phyloP scores from a whole-genome alignment of 2,888 invertebrate species.

The Rugalucina vietnamica region DNA sequence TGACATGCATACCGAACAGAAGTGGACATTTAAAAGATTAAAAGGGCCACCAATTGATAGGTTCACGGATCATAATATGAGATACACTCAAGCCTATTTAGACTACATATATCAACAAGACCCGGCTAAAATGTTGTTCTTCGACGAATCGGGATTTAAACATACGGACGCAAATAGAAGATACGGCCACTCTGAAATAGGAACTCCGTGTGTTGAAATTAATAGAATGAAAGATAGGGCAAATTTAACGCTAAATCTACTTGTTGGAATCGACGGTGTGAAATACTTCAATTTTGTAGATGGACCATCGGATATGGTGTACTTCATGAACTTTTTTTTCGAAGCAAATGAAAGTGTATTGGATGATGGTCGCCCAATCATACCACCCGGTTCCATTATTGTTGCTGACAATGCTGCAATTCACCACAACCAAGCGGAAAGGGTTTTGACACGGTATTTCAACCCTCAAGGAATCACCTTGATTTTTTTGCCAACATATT shows the following conservation, averaged over 20 bases:
- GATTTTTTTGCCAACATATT: background rate
- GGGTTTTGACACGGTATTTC: background rate
- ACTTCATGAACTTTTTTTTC: background rate
- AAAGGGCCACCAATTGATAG: too few species aligned
- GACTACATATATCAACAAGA: too few species aligned
- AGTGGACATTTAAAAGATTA: too few species aligned
- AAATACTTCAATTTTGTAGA: slow-evolving; percentile 2
- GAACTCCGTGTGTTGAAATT: too few species aligned
- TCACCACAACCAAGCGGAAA: slow-evolving; percentile 15
- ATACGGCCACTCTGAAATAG: too few species aligned
- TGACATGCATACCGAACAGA: too few species aligned
- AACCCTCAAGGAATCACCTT: background rate
- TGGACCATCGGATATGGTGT: slow-evolving; percentile 5
- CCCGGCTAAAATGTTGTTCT: too few species aligned
- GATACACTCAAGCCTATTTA: too few species aligned
- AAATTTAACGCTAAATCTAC: slow-evolving; percentile 13
- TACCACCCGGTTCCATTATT: background rate
- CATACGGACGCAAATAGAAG: too few species aligned
- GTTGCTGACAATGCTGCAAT: slow-evolving; percentile 8
- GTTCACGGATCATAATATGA: too few species aligned
- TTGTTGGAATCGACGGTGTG: slow-evolving; percentile 5
- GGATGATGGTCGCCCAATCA: slow-evolving; percentile 2
- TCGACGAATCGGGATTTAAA: too few species aligned
- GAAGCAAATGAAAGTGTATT: background rate
- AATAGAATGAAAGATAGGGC: background rate